Percentiles rank a stretch among this genome's conserved stretches.
Conservation (phyloP, 2,797 vertebrate genomes). For the Nasua narica region DNA sequence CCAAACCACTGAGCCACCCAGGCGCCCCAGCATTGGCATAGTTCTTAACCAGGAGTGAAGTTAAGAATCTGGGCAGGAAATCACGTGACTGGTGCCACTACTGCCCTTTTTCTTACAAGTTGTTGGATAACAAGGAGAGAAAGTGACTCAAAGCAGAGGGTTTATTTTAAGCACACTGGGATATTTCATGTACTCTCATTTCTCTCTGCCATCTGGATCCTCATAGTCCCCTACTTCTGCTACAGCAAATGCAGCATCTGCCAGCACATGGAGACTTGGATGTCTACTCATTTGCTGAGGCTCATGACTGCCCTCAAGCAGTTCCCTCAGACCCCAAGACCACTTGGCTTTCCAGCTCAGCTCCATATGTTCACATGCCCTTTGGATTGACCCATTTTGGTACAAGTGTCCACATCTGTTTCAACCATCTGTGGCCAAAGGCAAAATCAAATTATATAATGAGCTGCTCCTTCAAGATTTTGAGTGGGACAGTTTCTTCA, state of each 20-base stretch:
- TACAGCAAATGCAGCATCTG: neutral
- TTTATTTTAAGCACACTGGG: neutral
- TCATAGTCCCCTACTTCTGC: neutral
- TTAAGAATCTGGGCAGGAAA: neutral
- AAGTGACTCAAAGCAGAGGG: neutral
- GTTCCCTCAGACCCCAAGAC: neutral
- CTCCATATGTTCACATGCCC: accelerated
- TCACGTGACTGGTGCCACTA: accelerated
- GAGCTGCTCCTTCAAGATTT: neutral
- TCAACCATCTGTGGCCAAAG: neutral
- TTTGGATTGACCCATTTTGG: neutral
- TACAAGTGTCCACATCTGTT: neutral
- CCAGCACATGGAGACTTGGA: neutral
- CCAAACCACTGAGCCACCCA: too few relatives aligned
- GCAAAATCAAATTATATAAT: neutral
- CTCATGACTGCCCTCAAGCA: neutral
- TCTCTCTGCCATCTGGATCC: neutral
- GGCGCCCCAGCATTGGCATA: accelerated
- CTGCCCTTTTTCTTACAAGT: neutral
- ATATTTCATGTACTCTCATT: neutral
- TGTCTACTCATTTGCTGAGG: neutral
- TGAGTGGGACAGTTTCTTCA: neutral
- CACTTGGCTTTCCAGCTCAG: neutral
- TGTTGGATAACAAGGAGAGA: neutral
- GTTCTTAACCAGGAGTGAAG: neutral